These are phyloP conservation scores for Chinchilla lanigera DNA, from an alignment of 2,113 vertebrate species.

Conservation along the genomic window DNA sequence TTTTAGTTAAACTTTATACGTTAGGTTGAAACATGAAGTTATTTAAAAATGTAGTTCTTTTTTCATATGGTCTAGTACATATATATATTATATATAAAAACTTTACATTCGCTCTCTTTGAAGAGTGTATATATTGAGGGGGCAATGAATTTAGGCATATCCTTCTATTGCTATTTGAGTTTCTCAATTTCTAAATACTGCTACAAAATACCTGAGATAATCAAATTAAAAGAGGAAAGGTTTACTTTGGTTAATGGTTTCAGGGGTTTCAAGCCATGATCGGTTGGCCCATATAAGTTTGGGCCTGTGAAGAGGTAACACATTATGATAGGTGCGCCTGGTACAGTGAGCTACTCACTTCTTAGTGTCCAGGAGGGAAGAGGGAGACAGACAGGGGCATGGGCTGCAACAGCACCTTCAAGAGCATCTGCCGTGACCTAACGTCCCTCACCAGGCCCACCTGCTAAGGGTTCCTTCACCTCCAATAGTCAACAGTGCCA, in stretches of 20 bases:
- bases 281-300: not conserved
- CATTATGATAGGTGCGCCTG: no score
- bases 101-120: not conserved
- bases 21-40: not conserved
- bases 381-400: not conserved
- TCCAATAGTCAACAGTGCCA: not conserved
- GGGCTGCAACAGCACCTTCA: not conserved
- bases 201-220: not conserved
- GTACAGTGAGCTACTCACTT: not conserved
- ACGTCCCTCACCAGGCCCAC: not conserved
- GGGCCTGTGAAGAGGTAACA: not conserved
- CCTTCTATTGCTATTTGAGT: not conserved
- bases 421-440: not conserved
- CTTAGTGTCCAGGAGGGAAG: not conserved
- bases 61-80: not conserved
- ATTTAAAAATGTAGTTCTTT: not conserved
- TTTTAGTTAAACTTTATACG: conserved; percentile 40
- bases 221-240: not conserved
- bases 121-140: not conserved
- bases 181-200: not conserved
- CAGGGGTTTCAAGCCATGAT: not conserved
- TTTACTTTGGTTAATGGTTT: not conserved
- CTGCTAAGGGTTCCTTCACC: no score
- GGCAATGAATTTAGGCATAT: not conserved
- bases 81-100: not conserved